A percentile compares a stretch with the other conserved stretches of the same genome.
phyloP scores from a whole-genome alignment of 2,888 invertebrate species.

The Tanypteryx hageni region DNA sequence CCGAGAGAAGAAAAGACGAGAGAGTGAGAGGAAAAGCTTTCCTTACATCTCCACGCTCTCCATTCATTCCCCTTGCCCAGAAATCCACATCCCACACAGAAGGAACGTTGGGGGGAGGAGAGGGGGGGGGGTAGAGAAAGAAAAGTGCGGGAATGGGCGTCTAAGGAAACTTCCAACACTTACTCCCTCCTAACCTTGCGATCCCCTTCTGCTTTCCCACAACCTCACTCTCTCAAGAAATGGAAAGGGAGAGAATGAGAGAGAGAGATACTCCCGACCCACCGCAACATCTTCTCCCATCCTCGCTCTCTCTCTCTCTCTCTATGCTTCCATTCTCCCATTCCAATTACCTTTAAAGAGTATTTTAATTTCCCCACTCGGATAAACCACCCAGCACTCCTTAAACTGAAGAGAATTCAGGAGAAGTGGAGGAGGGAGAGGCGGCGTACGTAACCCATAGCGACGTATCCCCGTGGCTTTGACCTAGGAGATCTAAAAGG shows the following conservation, averaged over 20 bases:
- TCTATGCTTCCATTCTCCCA: neutral
- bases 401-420: too few species aligned
- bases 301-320: neutral
- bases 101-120: neutral
- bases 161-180: constrained; percentile 35
- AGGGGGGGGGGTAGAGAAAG: too few species aligned
- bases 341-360: neutral
- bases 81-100: constrained; percentile 29
- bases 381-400: too few species aligned
- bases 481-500: neutral
- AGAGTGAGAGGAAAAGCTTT: neutral
- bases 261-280: neutral
- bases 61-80: constrained; percentile 13
- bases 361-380: too few species aligned
- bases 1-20: neutral
- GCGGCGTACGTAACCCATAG: neutral
- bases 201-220: neutral
- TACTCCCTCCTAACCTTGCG: neutral
- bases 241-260: constrained; percentile 11
- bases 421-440: too few species aligned
- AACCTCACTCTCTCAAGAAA: constrained; percentile 1
- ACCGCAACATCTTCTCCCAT: constrained; percentile 4
- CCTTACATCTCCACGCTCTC: neutral
- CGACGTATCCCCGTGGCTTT: constrained; percentile 4
- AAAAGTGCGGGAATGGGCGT: neutral